Evolutionary conservation across 2,797 vertebrate genomes (phyloP).

Genomic region (Valencia hispanica): DNA sequence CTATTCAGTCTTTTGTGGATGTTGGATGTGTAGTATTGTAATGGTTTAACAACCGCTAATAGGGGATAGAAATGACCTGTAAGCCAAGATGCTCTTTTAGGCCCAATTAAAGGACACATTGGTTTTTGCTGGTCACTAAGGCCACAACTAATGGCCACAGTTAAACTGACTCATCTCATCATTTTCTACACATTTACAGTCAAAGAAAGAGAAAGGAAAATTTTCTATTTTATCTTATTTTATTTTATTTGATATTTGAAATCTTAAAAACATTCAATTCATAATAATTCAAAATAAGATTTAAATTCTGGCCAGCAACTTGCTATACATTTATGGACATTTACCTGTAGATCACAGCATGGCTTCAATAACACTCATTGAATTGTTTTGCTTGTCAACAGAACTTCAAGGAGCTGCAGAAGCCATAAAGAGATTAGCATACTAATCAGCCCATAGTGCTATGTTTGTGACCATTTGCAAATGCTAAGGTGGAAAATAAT

Average conservation of each 20-base stretch:
- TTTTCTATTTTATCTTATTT: no score
- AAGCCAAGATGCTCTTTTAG: background rate
- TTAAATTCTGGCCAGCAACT: background rate
- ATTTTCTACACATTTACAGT: background rate
- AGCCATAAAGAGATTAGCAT: slow-evolving; percentile 34
- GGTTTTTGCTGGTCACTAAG: background rate
- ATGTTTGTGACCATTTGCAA: slow-evolving; percentile 2
- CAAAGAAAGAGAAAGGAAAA: background rate
- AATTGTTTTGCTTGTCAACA: slow-evolving; percentile 42
- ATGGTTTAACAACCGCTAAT: slow-evolving; percentile 7
- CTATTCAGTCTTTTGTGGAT: background rate
- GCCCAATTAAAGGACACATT: slow-evolving; percentile 5
- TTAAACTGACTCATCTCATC: background rate
- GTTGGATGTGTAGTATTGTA: background rate
- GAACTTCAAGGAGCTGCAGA: slow-evolving; percentile 22
- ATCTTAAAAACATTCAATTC: background rate
- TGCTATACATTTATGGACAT: background rate
- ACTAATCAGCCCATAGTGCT: background rate
- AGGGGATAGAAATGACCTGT: background rate
- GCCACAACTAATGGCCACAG: background rate
- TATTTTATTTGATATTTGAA: background rate
- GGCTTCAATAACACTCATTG: background rate
- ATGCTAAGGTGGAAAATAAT: background rate
- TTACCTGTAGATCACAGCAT: background rate
- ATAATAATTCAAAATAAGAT: background rate